A percentile compares a stretch with the other conserved stretches of the same genome.
Evolutionary conservation across 2,888 invertebrate genomes (phyloP).

Genomic region (Zeuzera pyrina): DNA sequence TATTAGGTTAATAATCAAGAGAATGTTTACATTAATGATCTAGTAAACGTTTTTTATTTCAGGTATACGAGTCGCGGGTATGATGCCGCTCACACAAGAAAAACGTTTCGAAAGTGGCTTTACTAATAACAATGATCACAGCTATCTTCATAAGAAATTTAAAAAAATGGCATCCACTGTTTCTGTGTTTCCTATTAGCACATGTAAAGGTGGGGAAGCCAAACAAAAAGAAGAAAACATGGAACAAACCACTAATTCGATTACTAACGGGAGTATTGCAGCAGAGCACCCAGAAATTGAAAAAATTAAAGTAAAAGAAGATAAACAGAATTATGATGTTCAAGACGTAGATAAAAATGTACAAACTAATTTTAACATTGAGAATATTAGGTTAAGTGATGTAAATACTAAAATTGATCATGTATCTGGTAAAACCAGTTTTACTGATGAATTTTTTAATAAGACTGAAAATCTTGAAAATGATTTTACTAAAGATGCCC

Average conservation of each 20-base stretch:
- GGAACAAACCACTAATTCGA: conserved; percentile 39
- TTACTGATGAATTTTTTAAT: conserved; percentile 67
- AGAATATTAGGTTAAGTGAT: conserved; percentile 61
- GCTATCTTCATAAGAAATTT: conserved; percentile 94
- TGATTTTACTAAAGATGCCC: conserved; percentile 64
- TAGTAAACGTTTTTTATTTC: conserved; percentile 36
- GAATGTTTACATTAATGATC: too few species aligned
- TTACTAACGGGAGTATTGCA: conserved; percentile 61
- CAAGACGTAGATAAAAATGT: conserved; percentile 57
- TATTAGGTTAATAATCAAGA: too few species aligned
- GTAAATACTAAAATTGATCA: conserved; percentile 59
- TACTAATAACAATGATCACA: conserved; percentile 75
- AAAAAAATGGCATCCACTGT: conserved; percentile 85
- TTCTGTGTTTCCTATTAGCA: conserved; percentile 45
- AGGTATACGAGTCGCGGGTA: conserved; percentile 58
- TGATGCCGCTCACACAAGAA: conserved; percentile 66
- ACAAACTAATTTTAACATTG: conserved; percentile 69
- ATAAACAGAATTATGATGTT: conserved; percentile 30
- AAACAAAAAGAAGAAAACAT: conserved; percentile 44
- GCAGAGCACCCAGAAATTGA: conserved; percentile 64
- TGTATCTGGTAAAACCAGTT: conserved; percentile 70
- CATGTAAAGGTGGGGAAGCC: conserved; percentile 40
- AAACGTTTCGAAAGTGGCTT: conserved; percentile 64
- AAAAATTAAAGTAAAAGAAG: conserved; percentile 47
- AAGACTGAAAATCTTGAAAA: conserved; percentile 71